Evolutionary conservation across 92 coral and sea anemone genomes (phyloP).

Genomic region (Epizoanthus ramosus): DNA sequence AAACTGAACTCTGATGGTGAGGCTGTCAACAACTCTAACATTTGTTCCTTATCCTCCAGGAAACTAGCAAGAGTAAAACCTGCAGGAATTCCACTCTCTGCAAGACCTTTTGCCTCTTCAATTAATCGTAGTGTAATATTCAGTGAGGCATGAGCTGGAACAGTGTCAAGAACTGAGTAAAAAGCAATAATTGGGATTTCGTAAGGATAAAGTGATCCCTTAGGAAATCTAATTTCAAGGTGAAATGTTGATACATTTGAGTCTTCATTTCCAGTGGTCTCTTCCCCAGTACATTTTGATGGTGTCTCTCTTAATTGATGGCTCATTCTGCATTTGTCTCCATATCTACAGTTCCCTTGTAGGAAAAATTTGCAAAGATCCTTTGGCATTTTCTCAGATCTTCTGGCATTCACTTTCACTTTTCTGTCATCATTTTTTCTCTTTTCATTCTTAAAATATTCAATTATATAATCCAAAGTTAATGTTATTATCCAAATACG

Average conservation of each 20-base stretch:
- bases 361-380: constrained; percentile 69
- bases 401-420: constrained; percentile 26
- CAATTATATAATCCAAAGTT: constrained; percentile 60
- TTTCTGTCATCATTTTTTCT: not conserved
- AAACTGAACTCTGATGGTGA: constrained; percentile 73
- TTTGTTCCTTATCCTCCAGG: constrained; percentile 66
- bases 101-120: constrained; percentile 60
- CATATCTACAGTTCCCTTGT: constrained; percentile 72
- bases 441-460: constrained; percentile 49
- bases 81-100: constrained; percentile 61
- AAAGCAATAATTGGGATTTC: constrained; percentile 81
- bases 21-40: constrained; percentile 49
- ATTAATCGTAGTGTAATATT: constrained; percentile 69
- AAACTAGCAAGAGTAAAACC: constrained; percentile 75
- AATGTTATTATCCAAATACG: constrained; percentile 73
- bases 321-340: constrained; percentile 73
- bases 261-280: constrained; percentile 19
- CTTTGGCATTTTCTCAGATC: constrained; percentile 3
- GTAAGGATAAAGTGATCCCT: constrained; percentile 78
- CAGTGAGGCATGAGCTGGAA: constrained; percentile 69
- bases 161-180: constrained; percentile 63
- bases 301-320: constrained; percentile 43
- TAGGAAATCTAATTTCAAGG: constrained; percentile 76
- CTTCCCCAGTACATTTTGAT: constrained; percentile 9
- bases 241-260: constrained; percentile 40